Evolutionary conservation across 2,797 vertebrate genomes (phyloP).

Genomic region (Eulemur albifrons): DNA sequence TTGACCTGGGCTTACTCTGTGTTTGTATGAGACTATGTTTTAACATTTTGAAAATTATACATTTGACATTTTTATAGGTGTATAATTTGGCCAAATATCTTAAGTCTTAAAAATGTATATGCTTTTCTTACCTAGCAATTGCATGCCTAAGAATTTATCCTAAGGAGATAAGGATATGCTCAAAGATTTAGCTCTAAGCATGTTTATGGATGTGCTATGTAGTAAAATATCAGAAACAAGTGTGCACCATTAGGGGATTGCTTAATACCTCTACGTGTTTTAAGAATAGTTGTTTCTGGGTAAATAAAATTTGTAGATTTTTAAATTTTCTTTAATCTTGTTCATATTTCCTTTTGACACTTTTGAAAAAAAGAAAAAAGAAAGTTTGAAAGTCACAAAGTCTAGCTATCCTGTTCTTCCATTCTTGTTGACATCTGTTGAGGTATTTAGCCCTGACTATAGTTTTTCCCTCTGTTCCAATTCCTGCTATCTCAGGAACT

Average conservation of each 20-base stretch:
- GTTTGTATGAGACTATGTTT: neutral
- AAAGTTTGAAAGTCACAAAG: neutral
- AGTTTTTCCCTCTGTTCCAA: neutral
- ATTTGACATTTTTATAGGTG: neutral
- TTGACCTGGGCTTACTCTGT: neutral
- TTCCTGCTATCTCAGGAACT: neutral
- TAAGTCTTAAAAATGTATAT: neutral
- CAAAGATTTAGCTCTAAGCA: neutral
- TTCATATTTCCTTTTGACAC: constrained; percentile 10
- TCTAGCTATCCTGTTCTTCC: neutral
- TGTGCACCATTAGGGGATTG: neutral
- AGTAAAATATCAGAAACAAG: neutral
- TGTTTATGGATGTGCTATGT: neutral
- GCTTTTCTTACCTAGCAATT: neutral
- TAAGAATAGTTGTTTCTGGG: neutral
- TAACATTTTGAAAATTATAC: neutral
- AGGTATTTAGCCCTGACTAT: neutral
- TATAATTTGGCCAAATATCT: neutral
- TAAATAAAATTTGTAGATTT: neutral
- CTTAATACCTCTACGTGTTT: neutral
- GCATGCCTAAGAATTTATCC: neutral
- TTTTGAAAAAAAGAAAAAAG: neutral
- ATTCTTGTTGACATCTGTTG: neutral
- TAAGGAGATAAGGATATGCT: neutral
- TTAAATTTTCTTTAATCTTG: neutral